These are phyloP conservation scores for Ascidia mentula DNA, from an alignment of 23 tunicate species.

Conservation along the genomic window DNA sequence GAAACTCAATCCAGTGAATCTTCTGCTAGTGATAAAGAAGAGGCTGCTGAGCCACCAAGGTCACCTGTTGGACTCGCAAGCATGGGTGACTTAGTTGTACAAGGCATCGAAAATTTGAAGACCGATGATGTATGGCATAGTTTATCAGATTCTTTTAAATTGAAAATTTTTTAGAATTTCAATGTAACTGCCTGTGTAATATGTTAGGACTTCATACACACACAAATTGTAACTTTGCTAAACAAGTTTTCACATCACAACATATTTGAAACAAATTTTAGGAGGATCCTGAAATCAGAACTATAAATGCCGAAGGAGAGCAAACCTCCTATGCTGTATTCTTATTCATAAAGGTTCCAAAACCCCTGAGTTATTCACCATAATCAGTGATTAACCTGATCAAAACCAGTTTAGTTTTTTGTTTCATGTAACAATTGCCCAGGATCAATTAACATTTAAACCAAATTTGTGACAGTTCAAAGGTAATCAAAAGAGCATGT, in stretches of 20 bases:
- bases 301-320: slow-evolving; percentile 34
- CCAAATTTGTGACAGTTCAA: neutral
- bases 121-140: slow-evolving; percentile 28
- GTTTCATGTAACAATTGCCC: neutral
- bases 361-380: neutral
- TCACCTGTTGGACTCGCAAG: slow-evolving; percentile 22
- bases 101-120: slow-evolving; percentile 38
- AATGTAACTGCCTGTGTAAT: too few species aligned
- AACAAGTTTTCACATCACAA: too few species aligned
- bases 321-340: slow-evolving; percentile 21
- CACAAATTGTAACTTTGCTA: too few species aligned
- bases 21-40: slow-evolving; percentile 23
- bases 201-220: too few species aligned
- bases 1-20: slow-evolving; percentile 38
- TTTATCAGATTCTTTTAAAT: too few species aligned
- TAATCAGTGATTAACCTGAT: neutral
- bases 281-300: slow-evolving; percentile 36
- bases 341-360: slow-evolving; percentile 40
- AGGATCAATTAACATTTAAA: neutral
- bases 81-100: slow-evolving; percentile 43
- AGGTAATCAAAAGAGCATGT: neutral
- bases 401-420: neutral
- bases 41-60: neutral
- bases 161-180: too few species aligned
- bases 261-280: slow-evolving; percentile 5